Evolutionary conservation across 37 sponge, comb jelly and placozoan genomes (phyloP), one percentile per base, ranked within the genome.

Genomic region (Sycon ciliatum): DNA sequence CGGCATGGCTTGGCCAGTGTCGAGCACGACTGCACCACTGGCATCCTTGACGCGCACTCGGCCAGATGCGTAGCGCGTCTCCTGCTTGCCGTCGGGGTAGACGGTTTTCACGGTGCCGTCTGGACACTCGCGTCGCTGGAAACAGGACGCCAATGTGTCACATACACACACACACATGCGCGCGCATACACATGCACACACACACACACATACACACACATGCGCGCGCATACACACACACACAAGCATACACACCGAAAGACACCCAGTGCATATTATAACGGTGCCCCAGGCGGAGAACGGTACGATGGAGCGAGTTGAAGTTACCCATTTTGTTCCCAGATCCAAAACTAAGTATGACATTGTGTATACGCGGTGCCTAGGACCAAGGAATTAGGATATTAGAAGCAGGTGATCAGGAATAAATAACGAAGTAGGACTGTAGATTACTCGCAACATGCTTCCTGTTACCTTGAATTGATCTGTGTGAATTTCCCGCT

Each of bases 51-150:
- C 72, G 34, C 91, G 80, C 2, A 95, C 65, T 42, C 89, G 85
- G 3, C 98, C 98, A 22, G 83, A 78, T 3, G 92, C 68, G 58
- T 95, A 91, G 23, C 78, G 60, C 7, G 98, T 95, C 79, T 95
- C 98, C 67, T 95, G 92, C 22, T 78, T 56, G 35, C 98, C 98
- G 67, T 95, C 92, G 36, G 76, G 71, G 64, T 78, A 95, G 62
- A 95, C 89, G 11, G 84, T 95, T 80, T 95, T 95, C 29, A 82
- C 74, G 1, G 92, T 91, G 0, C 98, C 98, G 76, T 95, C 98
- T 74, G 89, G 92, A 75, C 88, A 95, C 53, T 87, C 89, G 28
- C 98, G 76, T 9, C 86, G 34, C 85, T 85, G 32, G 7, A 34
- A 24, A 54, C 1, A 65, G 32, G 7, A 1, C 26, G 30, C 26